Percentiles rank a stretch among this genome's conserved stretches.
These are phyloP conservation scores for Drosophila nasuta DNA, from an alignment of 1,140 invertebrate species.

Conservation along the genomic window DNA sequence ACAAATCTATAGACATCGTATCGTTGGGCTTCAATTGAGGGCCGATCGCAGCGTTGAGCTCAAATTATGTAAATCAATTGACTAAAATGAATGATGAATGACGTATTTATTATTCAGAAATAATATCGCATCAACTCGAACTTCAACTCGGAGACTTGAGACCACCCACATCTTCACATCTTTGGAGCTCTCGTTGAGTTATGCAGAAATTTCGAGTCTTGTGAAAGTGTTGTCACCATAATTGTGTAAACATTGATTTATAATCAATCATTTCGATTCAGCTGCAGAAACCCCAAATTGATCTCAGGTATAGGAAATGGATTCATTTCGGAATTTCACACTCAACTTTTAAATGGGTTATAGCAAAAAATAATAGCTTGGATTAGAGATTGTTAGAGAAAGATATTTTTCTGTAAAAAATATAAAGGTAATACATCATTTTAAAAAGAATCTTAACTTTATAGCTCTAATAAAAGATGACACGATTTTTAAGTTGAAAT, in stretches of 20 bases:
- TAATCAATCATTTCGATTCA: neutral
- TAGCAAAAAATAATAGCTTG: no score
- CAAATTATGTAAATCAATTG: conserved; percentile 47
- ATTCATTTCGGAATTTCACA: neutral
- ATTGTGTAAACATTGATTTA: conserved; percentile 7
- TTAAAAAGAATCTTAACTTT: no score
- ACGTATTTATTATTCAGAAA: conserved; percentile 17
- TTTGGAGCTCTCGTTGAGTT: neutral
- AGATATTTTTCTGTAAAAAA: no score
- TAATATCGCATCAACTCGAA: conserved; percentile 5
- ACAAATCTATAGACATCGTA: conserved; percentile 44
- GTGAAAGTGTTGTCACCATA: conserved; percentile 36
- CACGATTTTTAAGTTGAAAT: no score
- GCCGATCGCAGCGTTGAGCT: conserved; percentile 7
- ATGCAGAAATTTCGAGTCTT: conserved; percentile 19
- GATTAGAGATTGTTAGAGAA: no score
- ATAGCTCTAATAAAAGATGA: no score
- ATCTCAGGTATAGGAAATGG: neutral
- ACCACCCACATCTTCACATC: conserved; percentile 31
- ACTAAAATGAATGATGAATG: conserved; percentile 45
- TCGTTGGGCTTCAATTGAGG: conserved; percentile 10
- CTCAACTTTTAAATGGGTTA: no score
- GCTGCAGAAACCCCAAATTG: neutral
- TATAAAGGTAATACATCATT: no score
- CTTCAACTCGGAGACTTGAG: neutral